phyloP scores from a whole-genome alignment of 2,113 vertebrate species.

The Drymodes brunneopygia region DNA sequence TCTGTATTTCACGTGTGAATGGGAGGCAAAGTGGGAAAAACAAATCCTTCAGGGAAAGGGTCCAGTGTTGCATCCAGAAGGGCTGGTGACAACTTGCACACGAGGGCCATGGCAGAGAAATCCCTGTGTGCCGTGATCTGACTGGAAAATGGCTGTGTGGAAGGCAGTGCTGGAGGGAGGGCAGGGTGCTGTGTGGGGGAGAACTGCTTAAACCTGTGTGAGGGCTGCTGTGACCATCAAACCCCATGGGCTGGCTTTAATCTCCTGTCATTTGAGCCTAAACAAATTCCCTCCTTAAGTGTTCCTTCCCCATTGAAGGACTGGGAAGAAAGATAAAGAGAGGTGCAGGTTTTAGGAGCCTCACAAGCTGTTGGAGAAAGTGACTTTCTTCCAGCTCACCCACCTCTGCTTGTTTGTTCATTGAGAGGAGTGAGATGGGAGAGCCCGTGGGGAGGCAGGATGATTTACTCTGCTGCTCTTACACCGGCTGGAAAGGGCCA shows the following conservation, averaged over 20 bases:
- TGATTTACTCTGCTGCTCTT: neutral
- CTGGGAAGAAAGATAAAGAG: neutral
- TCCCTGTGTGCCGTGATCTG: neutral
- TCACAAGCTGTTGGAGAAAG: neutral
- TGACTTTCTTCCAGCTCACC: neutral
- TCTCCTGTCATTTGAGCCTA: neutral
- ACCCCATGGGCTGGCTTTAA: neutral
- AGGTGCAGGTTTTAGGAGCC: neutral
- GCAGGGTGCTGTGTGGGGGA: neutral
- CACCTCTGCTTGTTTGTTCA: neutral
- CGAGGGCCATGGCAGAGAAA: neutral
- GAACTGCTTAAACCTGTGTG: neutral
- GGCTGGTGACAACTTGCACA: neutral
- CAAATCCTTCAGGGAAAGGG: neutral
- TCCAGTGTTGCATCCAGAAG: neutral
- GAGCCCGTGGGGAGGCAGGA: accelerated
- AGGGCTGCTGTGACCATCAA: neutral
- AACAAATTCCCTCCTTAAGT: neutral
- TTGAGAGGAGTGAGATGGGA: neutral
- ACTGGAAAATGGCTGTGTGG: neutral
- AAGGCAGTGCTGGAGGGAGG: neutral
- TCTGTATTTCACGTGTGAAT: neutral
- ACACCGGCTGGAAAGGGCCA: neutral
- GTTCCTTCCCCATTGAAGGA: neutral
- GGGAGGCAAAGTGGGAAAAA: neutral